Evolutionary conservation across 2,797 vertebrate genomes (phyloP).

Genomic region (Mormyrus hasselquistii): DNA sequence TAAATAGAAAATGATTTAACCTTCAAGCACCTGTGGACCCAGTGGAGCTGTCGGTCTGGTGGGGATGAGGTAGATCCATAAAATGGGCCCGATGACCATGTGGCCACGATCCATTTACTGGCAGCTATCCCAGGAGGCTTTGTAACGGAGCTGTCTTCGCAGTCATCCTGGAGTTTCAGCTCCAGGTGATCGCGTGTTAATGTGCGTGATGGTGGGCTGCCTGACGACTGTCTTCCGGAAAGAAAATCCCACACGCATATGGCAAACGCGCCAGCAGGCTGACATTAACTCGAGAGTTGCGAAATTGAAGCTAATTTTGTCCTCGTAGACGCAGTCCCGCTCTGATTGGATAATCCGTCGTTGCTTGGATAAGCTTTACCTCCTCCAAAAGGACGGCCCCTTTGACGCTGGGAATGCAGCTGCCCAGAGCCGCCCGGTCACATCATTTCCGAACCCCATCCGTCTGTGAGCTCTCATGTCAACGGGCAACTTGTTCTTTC

Average conservation of each 20-base stretch:
- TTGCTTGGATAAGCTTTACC: slow-evolving; percentile 36
- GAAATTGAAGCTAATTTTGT: slow-evolving; percentile 42
- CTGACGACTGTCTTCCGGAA: not conserved
- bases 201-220: not conserved
- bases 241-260: slow-evolving; percentile 33
- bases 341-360: slow-evolving; percentile 43
- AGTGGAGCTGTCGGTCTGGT: not conserved
- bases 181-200: not conserved
- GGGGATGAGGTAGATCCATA: not conserved
- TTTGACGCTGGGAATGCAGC: slow-evolving; percentile 18
- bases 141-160: not conserved
- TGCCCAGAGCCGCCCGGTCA: slow-evolving; percentile 31
- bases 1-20: not conserved
- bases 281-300: slow-evolving; percentile 24
- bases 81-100: not conserved
- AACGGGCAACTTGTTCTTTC: not conserved
- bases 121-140: not conserved
- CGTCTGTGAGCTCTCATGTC: not conserved
- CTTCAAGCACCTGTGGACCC: not conserved
- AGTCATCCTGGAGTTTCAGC: not conserved
- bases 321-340: slow-evolving; percentile 35
- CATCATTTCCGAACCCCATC: slow-evolving; percentile 17
- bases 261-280: slow-evolving; percentile 25
- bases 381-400: slow-evolving; percentile 18
- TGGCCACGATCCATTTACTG: not conserved